phyloP scores from a whole-genome alignment of 1,140 invertebrate species.

The Drosophila mauritiana region DNA sequence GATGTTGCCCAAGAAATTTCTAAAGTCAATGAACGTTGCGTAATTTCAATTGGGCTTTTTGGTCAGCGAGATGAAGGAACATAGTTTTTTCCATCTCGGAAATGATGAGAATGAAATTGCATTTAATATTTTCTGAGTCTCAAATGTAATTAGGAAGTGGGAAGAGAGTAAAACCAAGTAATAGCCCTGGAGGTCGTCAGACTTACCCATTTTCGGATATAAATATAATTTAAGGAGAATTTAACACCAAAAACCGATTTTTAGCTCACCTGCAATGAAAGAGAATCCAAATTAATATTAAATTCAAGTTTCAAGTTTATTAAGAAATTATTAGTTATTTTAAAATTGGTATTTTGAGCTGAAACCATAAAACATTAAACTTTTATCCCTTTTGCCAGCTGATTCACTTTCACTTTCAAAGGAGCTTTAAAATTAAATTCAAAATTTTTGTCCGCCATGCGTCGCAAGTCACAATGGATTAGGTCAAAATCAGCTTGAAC shows the following conservation, averaged over 20 bases:
- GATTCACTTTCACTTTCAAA: constrained; percentile 27
- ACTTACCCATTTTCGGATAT: constrained; percentile 52
- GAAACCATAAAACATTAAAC: no score
- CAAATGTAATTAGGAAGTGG: constrained; percentile 60
- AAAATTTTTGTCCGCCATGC: constrained; percentile 42
- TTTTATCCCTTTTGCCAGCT: neutral
- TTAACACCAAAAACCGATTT: constrained; percentile 5
- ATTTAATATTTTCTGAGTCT: constrained; percentile 64
- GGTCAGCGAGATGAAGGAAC: constrained; percentile 23
- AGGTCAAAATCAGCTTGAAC: constrained; percentile 25
- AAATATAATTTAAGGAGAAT: neutral
- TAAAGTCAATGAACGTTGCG: constrained; percentile 82
- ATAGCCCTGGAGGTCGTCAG: constrained; percentile 49
- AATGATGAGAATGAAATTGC: constrained; percentile 81
- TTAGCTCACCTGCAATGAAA: constrained; percentile 52
- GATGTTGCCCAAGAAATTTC: constrained; percentile 53
- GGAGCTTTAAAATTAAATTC: neutral
- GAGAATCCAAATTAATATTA: neutral
- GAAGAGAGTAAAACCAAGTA: constrained; percentile 25
- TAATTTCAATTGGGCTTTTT: constrained; percentile 80
- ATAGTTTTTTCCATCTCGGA: constrained; percentile 43
- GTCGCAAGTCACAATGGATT: constrained; percentile 60
- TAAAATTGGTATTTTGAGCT: no score
- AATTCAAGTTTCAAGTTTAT: neutral
- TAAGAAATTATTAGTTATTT: neutral